Conservation (phyloP, 2,888 invertebrate genomes). For the Apoderus coryli region DNA sequence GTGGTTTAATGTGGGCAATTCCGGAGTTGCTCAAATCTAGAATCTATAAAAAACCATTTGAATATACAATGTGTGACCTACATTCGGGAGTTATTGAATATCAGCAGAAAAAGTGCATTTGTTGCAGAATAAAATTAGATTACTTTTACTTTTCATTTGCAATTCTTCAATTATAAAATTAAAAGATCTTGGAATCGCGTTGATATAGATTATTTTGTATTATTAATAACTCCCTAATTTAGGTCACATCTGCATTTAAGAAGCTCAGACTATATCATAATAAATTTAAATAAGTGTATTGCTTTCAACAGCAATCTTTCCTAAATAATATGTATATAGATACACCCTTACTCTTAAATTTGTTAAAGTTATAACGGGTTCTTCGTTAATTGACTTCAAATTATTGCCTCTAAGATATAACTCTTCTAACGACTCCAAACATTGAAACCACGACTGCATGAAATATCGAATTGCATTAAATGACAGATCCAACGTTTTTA, state of each 20-base stretch:
- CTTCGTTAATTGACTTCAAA: constrained; percentile 35
- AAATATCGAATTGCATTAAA: constrained; percentile 45
- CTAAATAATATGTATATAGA: too few species aligned
- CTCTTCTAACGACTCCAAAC: constrained; percentile 36
- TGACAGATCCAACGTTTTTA: constrained; percentile 43
- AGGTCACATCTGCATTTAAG: too few species aligned
- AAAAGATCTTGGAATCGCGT: too few species aligned
- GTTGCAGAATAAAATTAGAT: too few species aligned
- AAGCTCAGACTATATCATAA: constrained; percentile 6
- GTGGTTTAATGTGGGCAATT: constrained; percentile 38
- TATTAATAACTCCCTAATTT: too few species aligned
- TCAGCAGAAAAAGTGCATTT: too few species aligned
- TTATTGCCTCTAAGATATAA: constrained; percentile 49
- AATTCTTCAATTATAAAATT: too few species aligned
- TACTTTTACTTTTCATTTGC: too few species aligned
- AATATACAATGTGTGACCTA: too few species aligned
- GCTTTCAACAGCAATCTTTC: too few species aligned
- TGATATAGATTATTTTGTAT: too few species aligned
- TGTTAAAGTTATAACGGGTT: constrained; percentile 41
- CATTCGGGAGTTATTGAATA: too few species aligned
- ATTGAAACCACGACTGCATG: constrained; percentile 40
- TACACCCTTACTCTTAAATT: constrained; percentile 38
- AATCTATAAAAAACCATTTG: constrained; percentile 30
- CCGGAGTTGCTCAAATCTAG: constrained; percentile 45
- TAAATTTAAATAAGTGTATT: constrained; percentile 3